These are phyloP conservation scores for Megaceryle alcyon DNA, from an alignment of 2,797 vertebrate species.

Conservation along the genomic window DNA sequence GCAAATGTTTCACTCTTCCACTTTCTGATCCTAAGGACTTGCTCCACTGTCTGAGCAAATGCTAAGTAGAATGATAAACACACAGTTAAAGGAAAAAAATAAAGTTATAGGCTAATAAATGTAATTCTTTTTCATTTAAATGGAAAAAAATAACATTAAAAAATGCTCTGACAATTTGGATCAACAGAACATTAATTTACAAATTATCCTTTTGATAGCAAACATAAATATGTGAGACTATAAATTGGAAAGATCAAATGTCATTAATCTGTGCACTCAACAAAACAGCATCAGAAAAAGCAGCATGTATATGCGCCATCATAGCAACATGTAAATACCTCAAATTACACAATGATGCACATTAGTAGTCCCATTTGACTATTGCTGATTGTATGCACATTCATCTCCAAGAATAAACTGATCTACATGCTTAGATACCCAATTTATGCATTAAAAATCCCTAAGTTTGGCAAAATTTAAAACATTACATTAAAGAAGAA, in stretches of 20 bases:
- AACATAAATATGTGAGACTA: constrained; percentile 15
- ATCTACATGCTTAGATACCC: background rate
- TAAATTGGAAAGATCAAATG: constrained; percentile 49
- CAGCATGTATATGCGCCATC: background rate
- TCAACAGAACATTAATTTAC: constrained; percentile 16
- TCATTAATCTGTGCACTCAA: constrained; percentile 2
- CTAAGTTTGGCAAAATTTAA: background rate
- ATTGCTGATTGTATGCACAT: background rate
- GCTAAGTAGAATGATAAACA: constrained; percentile 6
- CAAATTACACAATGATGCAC: background rate
- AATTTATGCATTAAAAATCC: background rate
- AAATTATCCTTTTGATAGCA: constrained; percentile 40
- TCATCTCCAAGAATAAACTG: background rate
- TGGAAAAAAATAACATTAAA: constrained; percentile 39
- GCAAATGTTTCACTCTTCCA: background rate
- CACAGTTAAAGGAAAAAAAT: background rate
- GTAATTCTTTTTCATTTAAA: constrained; percentile 34
- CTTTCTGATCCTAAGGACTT: background rate
- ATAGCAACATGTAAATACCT: background rate
- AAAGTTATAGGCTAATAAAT: constrained; percentile 38
- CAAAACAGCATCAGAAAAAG: background rate
- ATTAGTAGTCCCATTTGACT: background rate
- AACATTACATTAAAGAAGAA: background rate
- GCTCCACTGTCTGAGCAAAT: background rate
- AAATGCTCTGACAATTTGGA: constrained; percentile 42